Evolutionary conservation across 2,797 vertebrate species (phyloP).

Genomic region (Platyrinchus mystaceus): DNA sequence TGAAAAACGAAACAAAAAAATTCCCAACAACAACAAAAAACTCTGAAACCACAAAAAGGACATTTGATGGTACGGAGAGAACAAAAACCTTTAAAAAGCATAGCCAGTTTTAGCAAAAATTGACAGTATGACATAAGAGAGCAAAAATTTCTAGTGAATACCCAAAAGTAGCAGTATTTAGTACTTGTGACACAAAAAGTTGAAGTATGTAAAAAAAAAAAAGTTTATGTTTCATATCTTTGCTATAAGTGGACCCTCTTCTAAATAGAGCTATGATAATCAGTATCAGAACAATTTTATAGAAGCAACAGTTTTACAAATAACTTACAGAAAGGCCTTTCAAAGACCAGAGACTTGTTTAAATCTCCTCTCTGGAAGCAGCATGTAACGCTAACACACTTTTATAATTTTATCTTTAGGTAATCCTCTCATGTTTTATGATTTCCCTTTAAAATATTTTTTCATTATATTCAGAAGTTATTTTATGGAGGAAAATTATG

Average conservation of each 20-base stretch:
- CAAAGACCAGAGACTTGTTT: background rate
- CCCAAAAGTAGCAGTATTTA: background rate
- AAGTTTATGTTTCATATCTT: background rate
- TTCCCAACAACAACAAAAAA: background rate
- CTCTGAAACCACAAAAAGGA: background rate
- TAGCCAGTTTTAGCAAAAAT: background rate
- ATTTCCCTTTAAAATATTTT: background rate
- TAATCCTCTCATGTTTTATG: background rate
- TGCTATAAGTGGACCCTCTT: background rate
- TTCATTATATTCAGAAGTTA: background rate
- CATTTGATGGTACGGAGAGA: background rate
- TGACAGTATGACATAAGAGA: background rate
- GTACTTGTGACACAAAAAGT: background rate
- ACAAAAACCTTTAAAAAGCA: background rate
- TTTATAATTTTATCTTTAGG: background rate
- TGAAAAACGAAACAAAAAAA: background rate
- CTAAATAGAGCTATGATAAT: background rate
- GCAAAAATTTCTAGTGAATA: background rate
- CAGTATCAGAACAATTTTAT: background rate
- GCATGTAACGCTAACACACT: background rate
- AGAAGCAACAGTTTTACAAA: background rate
- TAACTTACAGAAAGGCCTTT: background rate
- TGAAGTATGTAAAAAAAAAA: background rate
- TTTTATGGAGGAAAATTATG: background rate
- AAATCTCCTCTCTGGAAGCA: background rate